Evolutionary conservation across 2,113 vertebrate genomes (phyloP), one percentile per base, ranked within the genome.

Genomic region (Nycticorax nycticorax): DNA sequence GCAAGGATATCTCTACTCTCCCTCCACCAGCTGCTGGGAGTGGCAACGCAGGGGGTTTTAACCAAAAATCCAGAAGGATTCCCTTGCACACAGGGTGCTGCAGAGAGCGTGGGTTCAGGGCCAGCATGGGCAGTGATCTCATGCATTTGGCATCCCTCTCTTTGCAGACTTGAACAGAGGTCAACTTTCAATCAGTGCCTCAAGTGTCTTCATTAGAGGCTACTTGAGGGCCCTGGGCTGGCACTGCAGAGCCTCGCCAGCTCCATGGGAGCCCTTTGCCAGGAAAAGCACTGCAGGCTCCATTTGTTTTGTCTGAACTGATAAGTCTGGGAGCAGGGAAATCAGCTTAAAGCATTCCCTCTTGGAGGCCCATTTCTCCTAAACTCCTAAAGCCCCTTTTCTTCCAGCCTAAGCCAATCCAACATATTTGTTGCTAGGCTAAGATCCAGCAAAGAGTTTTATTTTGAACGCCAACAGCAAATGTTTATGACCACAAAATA

Each of bases 401-500:
- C 41, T 86, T 64, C 13, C 80, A 93, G 73, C 76, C 77, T 93
- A 66, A 92, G 45, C 47, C 64, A 37, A 43, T 35, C 91, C 89
- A 75, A 33, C 57, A 37, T 45, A 22, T 88, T 95, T 87, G 27
- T 89, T 82, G 72, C 86, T 76, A 86, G 91, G 91, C 83, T 85
- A 2, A 88, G 80, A 82, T 87, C 95, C 95, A 95, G 91, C 77
- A 66, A 35, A 72, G 75, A 76, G 45, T 60, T 95, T 76, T 64
- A 72, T 84, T 87, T 56, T n/a, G 43, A 75, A 59, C 45, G 88
- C 92, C 96, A 95, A 39, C 56, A 72, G 95, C 92, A 82, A 75
- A 87, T 95, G 81, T 95, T 96, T 91, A 69, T 12, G 66, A 66
- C 89, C 91, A 53, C 92, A 89, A 87, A 93, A 85, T 66, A 97